Base-by-base conservation (phyloP, 2,888 invertebrate genomes). In the Leptarthrus brevirostris region DNA sequence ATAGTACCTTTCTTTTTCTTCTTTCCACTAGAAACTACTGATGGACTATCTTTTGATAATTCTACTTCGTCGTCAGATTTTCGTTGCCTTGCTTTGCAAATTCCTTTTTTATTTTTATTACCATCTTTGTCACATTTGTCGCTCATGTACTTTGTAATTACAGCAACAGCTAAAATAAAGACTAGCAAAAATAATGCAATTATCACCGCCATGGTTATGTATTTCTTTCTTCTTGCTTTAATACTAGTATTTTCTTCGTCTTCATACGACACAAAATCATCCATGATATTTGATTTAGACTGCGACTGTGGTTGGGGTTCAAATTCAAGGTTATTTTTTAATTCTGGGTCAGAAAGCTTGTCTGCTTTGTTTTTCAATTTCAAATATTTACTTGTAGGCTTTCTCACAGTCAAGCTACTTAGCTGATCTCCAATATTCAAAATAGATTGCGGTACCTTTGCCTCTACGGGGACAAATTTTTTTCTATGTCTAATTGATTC, bases 401-500 rank as follows among this genome's bases (percentile, higher is more conserved):
- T n/a, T 34, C 5, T 18, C 2, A n/a, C 1, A 30, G 10, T 12
- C 14, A 34, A n/a, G 3, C 14, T 22, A 4, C n/a, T 4, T n/a
- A 3, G 26, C 30, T 56, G 8, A 2, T 30, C 6, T 5, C 6
- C 14, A 30, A 10, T 56, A 40, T 40, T 3, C n/a, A 12, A 12
- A 4, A 8, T 4, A 4, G 30, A 8, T 40, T 12, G 2, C 3
- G 3, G 54, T 12, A 24, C 2, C 8, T n/a, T 24, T 71, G 22
- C 52, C 12, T n/a, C 61, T 40, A n/a, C 12, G 10, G 24, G 34
- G 8, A 40, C 56, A 14, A 22, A 56, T 36, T 72, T 72, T 20
- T 72, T 72, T 22, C 49, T 14, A 36, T 44, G 30, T 12, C 14
- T 79, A 18, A 82, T 58, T 12, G 80, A 78, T 74, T 83, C 81